Percentiles rank a stretch among this genome's conserved stretches.
Conservation (phyloP, 2,888 invertebrate species). For the Raillietiella orientalis region DNA sequence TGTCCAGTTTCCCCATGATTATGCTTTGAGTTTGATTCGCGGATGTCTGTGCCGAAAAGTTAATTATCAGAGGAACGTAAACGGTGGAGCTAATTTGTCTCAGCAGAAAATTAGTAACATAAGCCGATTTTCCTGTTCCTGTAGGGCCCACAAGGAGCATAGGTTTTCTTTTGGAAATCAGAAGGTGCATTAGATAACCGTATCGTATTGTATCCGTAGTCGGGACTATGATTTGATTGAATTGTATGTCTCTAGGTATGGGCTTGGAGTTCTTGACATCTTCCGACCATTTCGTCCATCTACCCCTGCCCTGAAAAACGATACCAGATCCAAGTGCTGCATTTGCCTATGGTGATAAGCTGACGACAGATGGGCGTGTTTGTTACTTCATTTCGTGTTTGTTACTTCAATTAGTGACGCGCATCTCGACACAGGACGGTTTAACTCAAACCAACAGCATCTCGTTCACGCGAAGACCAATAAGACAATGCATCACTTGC, state of each 20-base stretch:
- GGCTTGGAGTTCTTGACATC: conserved; percentile 37
- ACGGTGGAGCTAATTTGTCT: conserved; percentile 39
- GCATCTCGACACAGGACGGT: too few relatives aligned
- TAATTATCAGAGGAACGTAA: conserved; percentile 56
- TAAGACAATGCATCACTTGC: too few relatives aligned
- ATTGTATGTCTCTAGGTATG: conserved; percentile 58
- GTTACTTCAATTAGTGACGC: too few relatives aligned
- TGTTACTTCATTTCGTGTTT: too few relatives aligned
- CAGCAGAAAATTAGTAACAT: conserved; percentile 20
- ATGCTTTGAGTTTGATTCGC: conserved; percentile 81
- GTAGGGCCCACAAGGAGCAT: conserved; percentile 29
- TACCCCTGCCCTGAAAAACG: too few relatives aligned
- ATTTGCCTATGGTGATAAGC: too few relatives aligned
- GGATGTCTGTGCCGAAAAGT: conserved; percentile 74
- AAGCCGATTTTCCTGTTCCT: conserved; percentile 4
- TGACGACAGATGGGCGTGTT: too few relatives aligned
- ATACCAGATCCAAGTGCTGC: too few relatives aligned
- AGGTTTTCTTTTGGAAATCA: conserved; percentile 47
- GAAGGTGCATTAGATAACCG: conserved; percentile 35
- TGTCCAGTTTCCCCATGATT: conserved; percentile 74
- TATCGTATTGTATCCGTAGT: conserved; percentile 68
- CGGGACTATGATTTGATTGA: conserved; percentile 77
- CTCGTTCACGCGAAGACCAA: too few relatives aligned
- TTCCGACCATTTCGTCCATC: conserved; percentile 79
- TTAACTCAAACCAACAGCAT: too few relatives aligned